Evolutionary conservation across 2,113 vertebrate species (phyloP), one percentile per base, ranked within the genome.

Genomic region (Coptodon rendalli): DNA sequence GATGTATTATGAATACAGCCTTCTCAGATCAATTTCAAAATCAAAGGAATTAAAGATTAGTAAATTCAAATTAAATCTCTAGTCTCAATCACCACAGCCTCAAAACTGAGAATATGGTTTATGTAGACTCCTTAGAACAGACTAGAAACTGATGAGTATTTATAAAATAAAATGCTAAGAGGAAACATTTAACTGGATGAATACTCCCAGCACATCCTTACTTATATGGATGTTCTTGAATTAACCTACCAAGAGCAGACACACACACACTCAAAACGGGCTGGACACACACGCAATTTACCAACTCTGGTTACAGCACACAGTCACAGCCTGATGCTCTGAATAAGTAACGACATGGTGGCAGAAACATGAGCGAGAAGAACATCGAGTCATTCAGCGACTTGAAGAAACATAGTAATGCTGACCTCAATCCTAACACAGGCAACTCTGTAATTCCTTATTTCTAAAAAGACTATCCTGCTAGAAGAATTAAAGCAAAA

Each of bases 271-370:
- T 2, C 53, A 14, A 31, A n/a, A 59, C 12, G 5, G 13, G n/a
- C 59, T 48, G 66, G 22, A 43, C 34, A 89, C 34, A 89, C 83
- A 82, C 54, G 50, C 40, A 89, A 85, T 59, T 89, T 82, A 83
- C 50, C 80, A 90, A 94, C 93, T 93, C 94, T 92, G 76, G 92
- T 95, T 94, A 95, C 93, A 93, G 56, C 90, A 66, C 53, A 86
- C 71, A 61, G 91, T 87, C 90, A 66, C 86, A 80, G 88, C 50
- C 90, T 85, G 76, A 56, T 76, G 84, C 91, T 84, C 88, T 96
- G 93, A 96, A 96, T 96, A 95, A 96, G 91, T 95, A 94, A 96
- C 90, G 78, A 93, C 86, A 50, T 53, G 87, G 86, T 54, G 82
- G 59, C 80, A 81, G 95, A 94, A 94, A 94, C 93, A 92, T 82